Conservation (phyloP, 2,888 invertebrate species). For the Julus scandinavius region DNA sequence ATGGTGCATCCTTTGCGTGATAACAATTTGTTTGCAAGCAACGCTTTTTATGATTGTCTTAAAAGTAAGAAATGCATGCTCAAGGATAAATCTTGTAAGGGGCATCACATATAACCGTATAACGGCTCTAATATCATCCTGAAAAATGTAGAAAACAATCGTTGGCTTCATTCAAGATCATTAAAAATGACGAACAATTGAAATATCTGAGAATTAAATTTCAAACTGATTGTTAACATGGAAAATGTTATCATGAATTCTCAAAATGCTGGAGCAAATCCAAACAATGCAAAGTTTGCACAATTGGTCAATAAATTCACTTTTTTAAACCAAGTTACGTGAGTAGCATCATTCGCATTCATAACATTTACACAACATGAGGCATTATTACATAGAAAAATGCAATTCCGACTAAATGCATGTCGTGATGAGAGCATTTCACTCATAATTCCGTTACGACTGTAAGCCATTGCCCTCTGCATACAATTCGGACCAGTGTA, state of each 20-base stretch:
- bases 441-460: not conserved
- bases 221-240: not conserved
- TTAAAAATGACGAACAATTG: not conserved
- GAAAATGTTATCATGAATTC: not conserved
- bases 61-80: not conserved
- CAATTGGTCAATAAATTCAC: not conserved
- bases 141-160: not conserved
- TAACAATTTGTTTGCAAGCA: not conserved
- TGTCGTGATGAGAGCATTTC: not conserved
- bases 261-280: not conserved
- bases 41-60: not conserved
- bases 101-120: not conserved
- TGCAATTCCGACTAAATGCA: not conserved
- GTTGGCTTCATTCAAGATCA: not conserved
- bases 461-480: not conserved
- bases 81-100: not conserved
- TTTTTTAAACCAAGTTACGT: not conserved
- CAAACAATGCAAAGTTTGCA: not conserved
- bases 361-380: not conserved
- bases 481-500: not conserved
- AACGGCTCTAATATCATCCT: not conserved
- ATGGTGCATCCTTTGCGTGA: constrained; percentile 29
- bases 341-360: not conserved
- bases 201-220: constrained; percentile 29
- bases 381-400: not conserved